Conservation (phyloP, 2,888 invertebrate genomes). For the Helobdella robusta region DNA sequence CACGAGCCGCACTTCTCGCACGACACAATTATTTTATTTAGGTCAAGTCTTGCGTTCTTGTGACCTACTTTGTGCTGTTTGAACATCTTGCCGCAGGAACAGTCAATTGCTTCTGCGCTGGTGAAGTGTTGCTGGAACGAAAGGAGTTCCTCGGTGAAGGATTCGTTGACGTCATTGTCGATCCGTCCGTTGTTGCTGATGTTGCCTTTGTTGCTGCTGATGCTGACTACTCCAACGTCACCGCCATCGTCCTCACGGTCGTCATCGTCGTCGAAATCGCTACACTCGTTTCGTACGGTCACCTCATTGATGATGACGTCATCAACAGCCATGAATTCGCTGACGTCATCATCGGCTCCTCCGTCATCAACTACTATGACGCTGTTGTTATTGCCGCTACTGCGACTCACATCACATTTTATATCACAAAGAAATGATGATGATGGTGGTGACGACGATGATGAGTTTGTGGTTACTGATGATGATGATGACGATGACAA, state of each 20-base stretch:
- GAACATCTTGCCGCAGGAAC: slow-evolving; percentile 47
- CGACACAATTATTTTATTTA: slow-evolving; percentile 5
- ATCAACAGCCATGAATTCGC: background rate
- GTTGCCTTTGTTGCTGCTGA: slow-evolving; percentile 1
- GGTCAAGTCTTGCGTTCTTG: background rate
- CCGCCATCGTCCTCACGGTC: background rate
- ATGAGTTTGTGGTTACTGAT: too few relatives aligned
- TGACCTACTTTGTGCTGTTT: background rate
- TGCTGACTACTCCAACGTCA: background rate
- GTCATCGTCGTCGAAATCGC: background rate
- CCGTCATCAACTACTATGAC: slow-evolving; percentile 4
- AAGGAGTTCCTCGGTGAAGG: too few relatives aligned
- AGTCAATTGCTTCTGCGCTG: slow-evolving; percentile 46
- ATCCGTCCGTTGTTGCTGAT: background rate
- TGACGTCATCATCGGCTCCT: background rate
- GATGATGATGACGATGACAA: too few relatives aligned
- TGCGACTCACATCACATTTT: too few relatives aligned
- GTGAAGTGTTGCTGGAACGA: too few relatives aligned
- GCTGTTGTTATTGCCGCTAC: too few relatives aligned
- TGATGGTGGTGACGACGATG: too few relatives aligned
- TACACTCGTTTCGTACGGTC: background rate
- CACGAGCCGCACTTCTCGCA: slow-evolving; percentile 57
- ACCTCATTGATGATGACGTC: background rate
- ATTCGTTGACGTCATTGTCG: background rate
- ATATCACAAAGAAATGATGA: too few relatives aligned